phyloP scores from a whole-genome alignment of 2,888 invertebrate species.

The Cistogaster globosa region DNA sequence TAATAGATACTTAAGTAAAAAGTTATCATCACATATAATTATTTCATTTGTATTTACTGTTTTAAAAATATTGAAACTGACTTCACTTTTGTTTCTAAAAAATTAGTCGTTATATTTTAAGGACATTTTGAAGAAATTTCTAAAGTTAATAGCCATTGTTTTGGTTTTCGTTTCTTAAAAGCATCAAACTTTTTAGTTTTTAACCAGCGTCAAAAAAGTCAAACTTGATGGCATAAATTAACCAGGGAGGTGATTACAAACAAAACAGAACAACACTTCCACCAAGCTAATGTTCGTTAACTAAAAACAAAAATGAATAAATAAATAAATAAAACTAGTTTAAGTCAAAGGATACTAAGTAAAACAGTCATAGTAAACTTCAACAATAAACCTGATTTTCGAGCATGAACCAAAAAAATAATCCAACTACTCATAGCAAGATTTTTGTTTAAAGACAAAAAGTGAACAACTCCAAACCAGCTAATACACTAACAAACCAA shows the following conservation, averaged over 20 bases:
- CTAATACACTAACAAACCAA: slow-evolving; percentile 56
- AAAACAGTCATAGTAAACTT: slow-evolving; percentile 30
- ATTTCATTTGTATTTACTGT: too few relatives aligned
- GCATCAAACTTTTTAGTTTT: slow-evolving; percentile 38
- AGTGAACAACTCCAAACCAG: slow-evolving; percentile 53
- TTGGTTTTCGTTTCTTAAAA: not conserved
- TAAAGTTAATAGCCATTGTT: too few relatives aligned
- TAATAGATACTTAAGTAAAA: too few relatives aligned
- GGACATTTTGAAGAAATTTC: too few relatives aligned
- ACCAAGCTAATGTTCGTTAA: slow-evolving; percentile 59
- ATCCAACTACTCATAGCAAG: not conserved
- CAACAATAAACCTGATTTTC: slow-evolving; percentile 66
- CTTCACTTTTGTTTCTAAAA: too few relatives aligned
- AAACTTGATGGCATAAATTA: slow-evolving; percentile 45
- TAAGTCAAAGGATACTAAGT: slow-evolving; percentile 62
- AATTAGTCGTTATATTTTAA: too few relatives aligned
- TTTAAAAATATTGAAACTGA: too few relatives aligned
- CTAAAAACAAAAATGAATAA: slow-evolving; percentile 17
- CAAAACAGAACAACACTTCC: slow-evolving; percentile 18
- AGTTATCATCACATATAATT: too few relatives aligned
- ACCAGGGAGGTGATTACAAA: slow-evolving; percentile 37
- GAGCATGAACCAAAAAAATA: slow-evolving; percentile 41
- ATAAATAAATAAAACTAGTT: slow-evolving; percentile 55
- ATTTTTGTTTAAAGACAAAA: too few relatives aligned
- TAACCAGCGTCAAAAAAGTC: slow-evolving; percentile 23